Percentiles rank a stretch among this genome's conserved stretches.
These are phyloP conservation scores for Darevskia nairensis DNA, from an alignment of 2,797 vertebrate species.

Conservation along the genomic window DNA sequence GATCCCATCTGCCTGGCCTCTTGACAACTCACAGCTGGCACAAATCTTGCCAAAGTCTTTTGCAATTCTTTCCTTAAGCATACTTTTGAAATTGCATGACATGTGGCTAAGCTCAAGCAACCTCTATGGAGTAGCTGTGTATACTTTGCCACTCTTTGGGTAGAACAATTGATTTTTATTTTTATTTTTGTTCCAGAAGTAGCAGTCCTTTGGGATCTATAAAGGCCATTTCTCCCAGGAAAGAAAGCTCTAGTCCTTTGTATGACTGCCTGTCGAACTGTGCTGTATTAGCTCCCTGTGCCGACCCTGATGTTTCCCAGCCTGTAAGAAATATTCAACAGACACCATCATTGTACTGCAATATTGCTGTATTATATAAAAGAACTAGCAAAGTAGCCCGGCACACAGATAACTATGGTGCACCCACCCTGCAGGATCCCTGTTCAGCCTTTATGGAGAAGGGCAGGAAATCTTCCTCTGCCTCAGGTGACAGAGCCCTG, in stretches of 20 bases:
- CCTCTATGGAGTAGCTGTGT: constrained; percentile 1
- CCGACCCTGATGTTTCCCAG: constrained; percentile 2
- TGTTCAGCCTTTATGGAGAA: neutral
- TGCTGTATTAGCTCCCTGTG: neutral
- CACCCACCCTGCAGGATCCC: neutral
- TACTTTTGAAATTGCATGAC: neutral
- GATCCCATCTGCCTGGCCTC: neutral
- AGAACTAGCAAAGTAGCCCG: neutral
- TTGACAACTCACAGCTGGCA: constrained; percentile 9
- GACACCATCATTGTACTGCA: neutral
- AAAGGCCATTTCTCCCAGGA: constrained; percentile 7
- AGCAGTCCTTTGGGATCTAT: constrained; percentile 12
- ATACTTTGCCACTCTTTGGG: constrained; percentile 10
- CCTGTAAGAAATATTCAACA: neutral
- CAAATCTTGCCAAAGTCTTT: constrained; percentile 19
- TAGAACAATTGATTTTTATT: constrained; percentile 1
- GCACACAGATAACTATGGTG: neutral
- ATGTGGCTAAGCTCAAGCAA: neutral
- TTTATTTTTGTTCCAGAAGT: constrained; percentile 9
- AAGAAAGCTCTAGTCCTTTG: constrained; percentile 3
- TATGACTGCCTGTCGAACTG: neutral
- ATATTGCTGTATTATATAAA: neutral
- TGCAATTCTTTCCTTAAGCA: constrained; percentile 16
- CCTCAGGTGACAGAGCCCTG: neutral
- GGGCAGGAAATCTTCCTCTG: neutral